Base-by-base conservation (phyloP, 1,140 invertebrate species). In the Papilio xuthus region DNA sequence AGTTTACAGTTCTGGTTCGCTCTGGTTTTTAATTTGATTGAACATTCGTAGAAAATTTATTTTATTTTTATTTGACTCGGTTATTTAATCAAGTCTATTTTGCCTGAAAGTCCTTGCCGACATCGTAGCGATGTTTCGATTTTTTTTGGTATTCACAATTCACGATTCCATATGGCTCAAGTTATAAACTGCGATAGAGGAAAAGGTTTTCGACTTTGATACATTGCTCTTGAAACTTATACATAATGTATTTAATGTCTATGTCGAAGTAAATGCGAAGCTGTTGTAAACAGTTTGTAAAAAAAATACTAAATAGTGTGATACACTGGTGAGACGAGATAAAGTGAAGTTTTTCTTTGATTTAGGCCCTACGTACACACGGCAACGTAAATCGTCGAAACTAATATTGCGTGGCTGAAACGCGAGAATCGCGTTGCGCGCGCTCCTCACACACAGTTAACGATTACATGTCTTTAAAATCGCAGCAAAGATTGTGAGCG, bases 191-290 rank as follows among this genome's bases (percentile, higher is more conserved):
- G 26, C 1, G 12, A 26, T 26, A 60, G 56, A 53, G 18, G 50
- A 60, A 60, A 60, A 60, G 56, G 56, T 60, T 60, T 60, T 60
- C 56, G 56, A 26, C 12, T 7, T 60, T 60, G 56, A 26, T 4
- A 60, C 50, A 8, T 53, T 53, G 18, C 2, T 23, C 7, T 60
- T 23, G 0, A 6, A 60, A 60, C 53, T 23, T 23, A 60, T 10
- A 60, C 7, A 12, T 60, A 23, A n/a, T 47, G n/a, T 53, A 7
- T 53, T n/a, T 20, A 53, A 44, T 44, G 42, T 42, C 0, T 42
- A 42, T 42, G 42, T 42, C 42, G 42, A 42, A 10, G 9, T 42
- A 10, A 12, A n/a, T n/a, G n/a, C n/a, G 9, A 10, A 7, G 42
- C 42, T 42, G 9, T 42, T 0, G 8, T 12, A 42, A 42, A 42